Evolutionary conservation across 2,113 vertebrate genomes (phyloP), one percentile per base, ranked within the genome.

Genomic region (Chlorodrepanis virens): DNA sequence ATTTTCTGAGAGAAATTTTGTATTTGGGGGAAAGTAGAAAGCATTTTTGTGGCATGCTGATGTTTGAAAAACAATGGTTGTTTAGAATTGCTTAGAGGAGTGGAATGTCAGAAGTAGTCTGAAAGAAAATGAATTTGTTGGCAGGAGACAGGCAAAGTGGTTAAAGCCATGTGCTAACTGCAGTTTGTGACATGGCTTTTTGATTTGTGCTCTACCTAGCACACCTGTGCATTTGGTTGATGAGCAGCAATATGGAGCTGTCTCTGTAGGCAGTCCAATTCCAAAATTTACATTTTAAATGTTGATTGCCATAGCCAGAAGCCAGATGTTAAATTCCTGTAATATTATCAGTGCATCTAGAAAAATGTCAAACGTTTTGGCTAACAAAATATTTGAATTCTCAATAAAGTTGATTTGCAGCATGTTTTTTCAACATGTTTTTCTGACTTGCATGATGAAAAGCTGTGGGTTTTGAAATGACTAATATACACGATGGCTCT

Each of bases 111-210:
- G 27, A 93, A 97, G 60, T 10, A 95, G 85, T 94, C 76, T 2
- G 68, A 68, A 88, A 81, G 93, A 93, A 96, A 96, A 96, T 95
- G 92, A 96, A 44, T 94, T 92, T 97, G 40, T 65, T 96, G 96
- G 96, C 94, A 96, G 78, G 57, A 81, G 47, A 47, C 42, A 60
- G 59, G 37, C 39, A 4, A 81, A 87, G 60, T 60, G 39, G 86
- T 64, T 53, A 78, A 87, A 84, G 60, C 47, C 69, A 49, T 39
- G 64, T 82, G 69, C 60, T 78, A 60, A 80, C 6, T 75, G 69
- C n/a, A 75, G 25, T 75, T 68, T 60, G n/a, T 95, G 56, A 64
- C 14, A 17, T 19, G 39, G 12, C n/a, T 92, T 89, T 92, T 54
- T 78, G 33, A 56, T 68, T 71, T 86, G 6, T 7, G 3, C 15